Base-by-base conservation (phyloP, 2,113 vertebrate species). In the Embiotoca jacksoni region DNA sequence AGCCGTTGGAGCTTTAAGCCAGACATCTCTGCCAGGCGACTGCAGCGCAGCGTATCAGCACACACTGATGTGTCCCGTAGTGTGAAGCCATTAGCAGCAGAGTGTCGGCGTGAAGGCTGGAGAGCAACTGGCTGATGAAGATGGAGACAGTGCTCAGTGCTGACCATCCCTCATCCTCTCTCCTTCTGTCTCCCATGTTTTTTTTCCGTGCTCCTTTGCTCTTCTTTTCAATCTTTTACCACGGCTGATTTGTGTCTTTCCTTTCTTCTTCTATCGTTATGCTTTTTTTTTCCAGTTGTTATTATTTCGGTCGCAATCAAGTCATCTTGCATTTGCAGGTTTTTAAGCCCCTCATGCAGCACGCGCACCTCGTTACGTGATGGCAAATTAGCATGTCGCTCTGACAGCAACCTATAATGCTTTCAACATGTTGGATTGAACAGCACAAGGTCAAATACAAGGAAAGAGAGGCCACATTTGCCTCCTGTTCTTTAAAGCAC, bases 61-160 rank as follows among this genome's bases (percentile, higher is more conserved):
- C 55, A 30, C 49, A 14, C 15, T 36, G 6, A 36, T 5, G 46
- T 58, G 1, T 41, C 58, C 52, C 67, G 53, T 36, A 53, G 75
- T 62, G 66, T 67, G 58, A 75, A 71, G 72, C 85, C 83, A 85
- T 91, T 86, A 80, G 54, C 74, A 79, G 71, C 79, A 32, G 57
- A 39, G 57, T 57, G 65, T 62, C 31, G 1, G 66, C 56, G 80
- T 64, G 50, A 78, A 76, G 56, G 75, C 59, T 47, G 64, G 10
- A 63, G 77, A 78, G 39, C 56, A 54, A 75, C 35, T 69, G 35
- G 73, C 54, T 41, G 55, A 75, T 57, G 16, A 66, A 65, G 59
- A 61, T 44, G 39, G 73, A 72, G 33, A 72, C 44, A 23, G 30
- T 9, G 35, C 59, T 62, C 55, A 36, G 56, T 33, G 36, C 62